A percentile compares a stretch with the other conserved stretches of the same genome.
These are phyloP conservation scores for Ptilonorhynchus violaceus DNA, from an alignment of 2,113 vertebrate species.

Conservation along the genomic window DNA sequence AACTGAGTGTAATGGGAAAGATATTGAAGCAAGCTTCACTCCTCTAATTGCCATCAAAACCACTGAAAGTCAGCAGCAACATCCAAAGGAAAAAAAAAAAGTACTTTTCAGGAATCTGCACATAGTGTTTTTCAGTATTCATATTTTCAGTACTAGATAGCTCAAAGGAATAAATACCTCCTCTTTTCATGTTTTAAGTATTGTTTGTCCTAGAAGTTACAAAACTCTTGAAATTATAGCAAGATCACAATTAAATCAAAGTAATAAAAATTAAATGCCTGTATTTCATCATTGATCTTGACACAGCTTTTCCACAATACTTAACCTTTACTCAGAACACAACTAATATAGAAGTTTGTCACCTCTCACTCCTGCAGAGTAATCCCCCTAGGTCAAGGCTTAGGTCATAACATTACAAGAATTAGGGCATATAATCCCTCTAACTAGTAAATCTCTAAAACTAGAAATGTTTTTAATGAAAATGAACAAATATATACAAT, in stretches of 20 bases:
- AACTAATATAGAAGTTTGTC: not conserved
- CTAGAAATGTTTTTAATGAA: not conserved
- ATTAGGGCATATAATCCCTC: not conserved
- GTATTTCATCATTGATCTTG: not conserved
- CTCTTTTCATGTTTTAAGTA: not conserved
- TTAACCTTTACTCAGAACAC: not conserved
- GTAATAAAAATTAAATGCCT: not conserved
- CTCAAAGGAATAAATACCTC: not conserved
- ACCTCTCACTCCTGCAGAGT: constrained; percentile 8
- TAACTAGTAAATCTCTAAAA: not conserved
- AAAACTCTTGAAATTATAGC: constrained; percentile 3
- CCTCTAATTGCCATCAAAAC: not conserved
- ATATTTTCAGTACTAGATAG: not conserved
- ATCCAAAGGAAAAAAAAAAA: not conserved
- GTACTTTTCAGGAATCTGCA: not conserved
- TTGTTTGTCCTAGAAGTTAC: not conserved
- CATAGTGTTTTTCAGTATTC: too few species aligned
- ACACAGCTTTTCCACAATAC: not conserved
- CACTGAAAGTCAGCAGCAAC: not conserved
- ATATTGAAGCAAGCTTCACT: not conserved
- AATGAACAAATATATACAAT: not conserved
- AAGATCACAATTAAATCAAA: not conserved
- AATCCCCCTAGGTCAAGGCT: not conserved
- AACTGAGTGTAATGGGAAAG: not conserved
- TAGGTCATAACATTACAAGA: not conserved